Base-by-base conservation (phyloP, 2,113 vertebrate species). In the Poeciliopsis prolifica region DNA sequence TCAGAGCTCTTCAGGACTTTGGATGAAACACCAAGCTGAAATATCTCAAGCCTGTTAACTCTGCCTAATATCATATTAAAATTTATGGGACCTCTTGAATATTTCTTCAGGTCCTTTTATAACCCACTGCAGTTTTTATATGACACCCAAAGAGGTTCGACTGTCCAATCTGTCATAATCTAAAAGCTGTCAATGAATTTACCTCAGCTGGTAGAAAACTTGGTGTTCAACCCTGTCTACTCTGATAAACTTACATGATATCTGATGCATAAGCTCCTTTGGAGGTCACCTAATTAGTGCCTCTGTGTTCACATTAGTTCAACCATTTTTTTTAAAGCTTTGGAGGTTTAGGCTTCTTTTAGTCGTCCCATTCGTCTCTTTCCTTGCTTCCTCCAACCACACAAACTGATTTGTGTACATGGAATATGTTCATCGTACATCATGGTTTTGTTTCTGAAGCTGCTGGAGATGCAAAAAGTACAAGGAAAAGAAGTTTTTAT, bases 331-430 rank as follows among this genome's bases (percentile, higher is more conserved):
- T 17, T 48, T 48, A 19, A 48, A 17, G 44, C 44, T 5, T 48
- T 7, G 17, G 4, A 19, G 17, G 44, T 48, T 22, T 22, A 51
- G 4, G 15, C 44, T 1, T 44, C 54, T 60, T 71, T 79, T 76
- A 7, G 19, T 8, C 68, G 72, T 76, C 68, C 33, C 1, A 35
- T 35, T 35, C 7, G 8, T 35, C 7, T 60, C 14, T 37, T 22
- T 30, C 26, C 35, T 60, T 33, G 48, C 70, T 70, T 85, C 61
- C 7, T 42, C 73, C 84, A 70, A 84, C 69, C 65, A 68, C 78
- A 51, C 51, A 82, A 48, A 24, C 82, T 19, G 51, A 1, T 51
- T 51, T 51, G 70, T 61, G 29, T 74, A 17, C 70, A 58, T 66
- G 30, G 44, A 42, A 19, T 15, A 1, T 33, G n/a, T 42, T 62